These are phyloP conservation scores for Lathamus discolor DNA, from an alignment of 2,113 vertebrate species.

Conservation along the genomic window DNA sequence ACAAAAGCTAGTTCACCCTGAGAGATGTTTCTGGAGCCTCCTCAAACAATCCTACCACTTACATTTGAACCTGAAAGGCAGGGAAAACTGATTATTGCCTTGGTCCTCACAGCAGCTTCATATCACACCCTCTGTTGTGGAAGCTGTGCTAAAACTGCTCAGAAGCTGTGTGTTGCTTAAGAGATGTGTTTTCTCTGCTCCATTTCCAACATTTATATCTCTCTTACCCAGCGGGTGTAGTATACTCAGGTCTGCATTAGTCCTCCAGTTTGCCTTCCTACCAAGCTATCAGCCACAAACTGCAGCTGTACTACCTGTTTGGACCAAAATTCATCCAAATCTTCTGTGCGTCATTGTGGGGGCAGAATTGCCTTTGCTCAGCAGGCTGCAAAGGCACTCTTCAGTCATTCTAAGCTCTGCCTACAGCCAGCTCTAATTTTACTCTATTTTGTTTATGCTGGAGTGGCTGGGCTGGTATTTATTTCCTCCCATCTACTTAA, in stretches of 20 bases:
- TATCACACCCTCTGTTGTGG: not conserved
- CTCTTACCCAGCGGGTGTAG: conserved; percentile 31
- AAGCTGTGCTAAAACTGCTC: conserved; percentile 30
- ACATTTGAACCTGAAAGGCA: not conserved
- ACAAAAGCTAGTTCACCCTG: not conserved
- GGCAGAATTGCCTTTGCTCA: conserved; percentile 3
- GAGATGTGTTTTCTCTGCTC: not conserved
- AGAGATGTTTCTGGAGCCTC: not conserved
- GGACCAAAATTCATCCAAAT: conserved; percentile 21
- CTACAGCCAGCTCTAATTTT: conserved; percentile 43
- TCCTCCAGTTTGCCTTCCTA: not conserved
- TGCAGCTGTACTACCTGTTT: conserved; percentile 7
- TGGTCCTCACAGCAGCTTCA: conserved; percentile 13
- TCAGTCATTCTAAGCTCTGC: conserved; percentile 49
- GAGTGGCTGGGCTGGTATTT: not conserved
- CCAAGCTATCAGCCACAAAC: not conserved
- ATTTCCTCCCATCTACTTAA: not conserved
- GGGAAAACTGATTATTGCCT: conserved; percentile 9
- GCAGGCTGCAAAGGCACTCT: conserved; percentile 34
- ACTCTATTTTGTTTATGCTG: conserved; percentile 42
- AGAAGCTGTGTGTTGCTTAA: not conserved
- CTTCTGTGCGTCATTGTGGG: conserved; percentile 17
- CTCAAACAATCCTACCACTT: not conserved
- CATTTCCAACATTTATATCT: not conserved
- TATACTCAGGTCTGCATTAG: not conserved